Percentiles rank a stretch among this genome's conserved stretches.
Conservation (phyloP, 2,113 vertebrate species). For the Pygoscelis antarcticus region DNA sequence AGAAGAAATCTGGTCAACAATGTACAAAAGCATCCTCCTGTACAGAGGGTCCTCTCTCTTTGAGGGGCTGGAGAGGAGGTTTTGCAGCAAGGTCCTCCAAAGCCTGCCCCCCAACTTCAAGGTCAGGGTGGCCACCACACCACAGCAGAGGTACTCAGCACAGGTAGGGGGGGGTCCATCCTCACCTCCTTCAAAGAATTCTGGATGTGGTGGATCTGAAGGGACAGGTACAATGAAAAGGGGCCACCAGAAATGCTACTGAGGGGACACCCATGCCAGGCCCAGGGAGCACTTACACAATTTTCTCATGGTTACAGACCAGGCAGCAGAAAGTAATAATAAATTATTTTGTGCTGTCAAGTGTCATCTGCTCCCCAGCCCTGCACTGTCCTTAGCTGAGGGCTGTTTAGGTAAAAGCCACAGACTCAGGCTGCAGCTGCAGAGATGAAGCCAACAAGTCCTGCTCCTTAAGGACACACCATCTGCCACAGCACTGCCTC, state of each 20-base stretch:
- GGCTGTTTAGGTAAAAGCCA: not conserved
- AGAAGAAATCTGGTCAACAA: not conserved
- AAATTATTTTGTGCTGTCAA: not conserved
- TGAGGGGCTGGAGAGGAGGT: not conserved
- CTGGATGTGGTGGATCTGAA: not conserved
- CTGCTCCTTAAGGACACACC: not conserved
- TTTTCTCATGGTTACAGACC: not conserved
- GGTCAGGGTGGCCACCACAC: fast-evolving
- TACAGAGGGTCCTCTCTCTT: not conserved
- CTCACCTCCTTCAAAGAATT: not conserved
- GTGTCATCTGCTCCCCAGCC: not conserved
- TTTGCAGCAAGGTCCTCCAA: not conserved
- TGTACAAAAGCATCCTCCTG: not conserved
- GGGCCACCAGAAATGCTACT: not conserved
- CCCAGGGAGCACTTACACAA: not conserved
- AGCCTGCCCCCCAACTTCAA: not conserved
- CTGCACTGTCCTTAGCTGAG: not conserved
- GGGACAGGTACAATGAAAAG: not conserved
- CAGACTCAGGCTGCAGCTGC: not conserved
- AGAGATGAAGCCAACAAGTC: not conserved
- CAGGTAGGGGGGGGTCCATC: not conserved
- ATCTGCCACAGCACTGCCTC: not conserved
- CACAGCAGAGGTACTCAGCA: not conserved
- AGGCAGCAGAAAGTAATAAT: not conserved
- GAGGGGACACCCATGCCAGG: not conserved